phyloP scores from a whole-genome alignment of 2,113 vertebrate species.

The Sceloporus tristichus region DNA sequence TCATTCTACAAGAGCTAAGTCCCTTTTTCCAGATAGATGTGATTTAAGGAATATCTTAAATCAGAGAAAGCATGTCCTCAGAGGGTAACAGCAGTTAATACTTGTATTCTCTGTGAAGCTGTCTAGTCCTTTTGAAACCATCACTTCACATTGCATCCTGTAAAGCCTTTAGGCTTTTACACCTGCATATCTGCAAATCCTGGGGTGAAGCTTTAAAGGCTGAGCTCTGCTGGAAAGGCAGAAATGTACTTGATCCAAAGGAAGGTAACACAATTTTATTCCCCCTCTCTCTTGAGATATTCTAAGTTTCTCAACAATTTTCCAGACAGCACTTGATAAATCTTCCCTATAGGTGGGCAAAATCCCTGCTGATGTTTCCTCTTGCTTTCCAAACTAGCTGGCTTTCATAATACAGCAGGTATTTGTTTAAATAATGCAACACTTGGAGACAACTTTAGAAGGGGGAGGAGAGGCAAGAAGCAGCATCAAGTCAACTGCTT shows the following conservation, averaged over 20 bases:
- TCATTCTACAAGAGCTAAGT: too few relatives aligned
- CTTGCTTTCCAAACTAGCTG: conserved; percentile 45
- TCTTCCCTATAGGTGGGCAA: neutral
- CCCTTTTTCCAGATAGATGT: neutral
- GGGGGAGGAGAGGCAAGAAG: conserved; percentile 47
- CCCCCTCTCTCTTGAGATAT: neutral
- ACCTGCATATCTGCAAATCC: neutral
- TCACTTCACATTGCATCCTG: neutral
- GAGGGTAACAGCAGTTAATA: too few relatives aligned
- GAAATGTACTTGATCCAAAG: neutral
- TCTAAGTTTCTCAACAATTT: neutral
- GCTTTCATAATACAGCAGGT: conserved; percentile 8
- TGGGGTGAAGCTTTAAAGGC: neutral
- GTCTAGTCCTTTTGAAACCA: neutral
- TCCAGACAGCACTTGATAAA: neutral
- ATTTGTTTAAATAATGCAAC: conserved; percentile 62
- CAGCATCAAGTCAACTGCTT: neutral
- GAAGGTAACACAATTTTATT: neutral
- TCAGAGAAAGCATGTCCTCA: too few relatives aligned
- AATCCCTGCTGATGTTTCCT: neutral
- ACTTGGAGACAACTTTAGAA: conserved; percentile 40
- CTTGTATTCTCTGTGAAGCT: neutral
- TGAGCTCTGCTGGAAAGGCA: neutral
- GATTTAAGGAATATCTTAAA: too few relatives aligned
- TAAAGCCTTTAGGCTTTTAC: conserved; percentile 14